Base-by-base conservation (phyloP, 2,113 vertebrate genomes). In the Pseudopipra pipra region DNA sequence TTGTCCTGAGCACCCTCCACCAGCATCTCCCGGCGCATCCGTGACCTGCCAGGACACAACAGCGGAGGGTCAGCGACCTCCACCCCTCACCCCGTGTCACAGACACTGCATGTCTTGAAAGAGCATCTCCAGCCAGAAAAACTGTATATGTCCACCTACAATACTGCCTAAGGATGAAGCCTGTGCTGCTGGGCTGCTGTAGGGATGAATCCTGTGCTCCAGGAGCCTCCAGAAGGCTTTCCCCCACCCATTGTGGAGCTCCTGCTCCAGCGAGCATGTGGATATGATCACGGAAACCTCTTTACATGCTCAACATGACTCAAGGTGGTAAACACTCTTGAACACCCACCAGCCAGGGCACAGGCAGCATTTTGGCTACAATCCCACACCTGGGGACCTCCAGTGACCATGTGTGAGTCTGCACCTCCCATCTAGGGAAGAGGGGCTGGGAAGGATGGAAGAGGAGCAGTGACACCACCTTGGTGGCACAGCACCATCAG, bases 21-120 rank as follows among this genome's bases (percentile, higher is more conserved):
- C 90, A 99, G 98, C 94, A 99, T 99, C 97, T 99, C 99, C 35
- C 99, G 98, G 62, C 99, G 98, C 99, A 99, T 99, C 87, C 99
- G 98, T 43, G 99, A 99, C 98, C 99, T 99, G 98, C n/a, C 63
- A 0, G 90, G 88, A 89, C 58, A 91, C 85, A 92, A 91, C 77
- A 5, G 0, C 0, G 0, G n/a, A 78, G 24, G 2, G 30, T 52
- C 5, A 2, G 58, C 2, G 24, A 27, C 7, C 14, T 9, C 18
- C 68, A 18, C 13, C 5, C 47, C 2, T 1, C 3, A 12, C 31
- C 49, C n/a, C 6, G 0, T 1, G 47, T 8, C 4, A 0, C 0
- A 3, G 63, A 27, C 55, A 62, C 33, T 4, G 2, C 4, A 0
- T 2, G 1, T 33, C 43, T 27, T 8, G 17, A 19, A n/a, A 51